Conservation (phyloP, 2,797 vertebrate genomes). For the Hirundo rustica region DNA sequence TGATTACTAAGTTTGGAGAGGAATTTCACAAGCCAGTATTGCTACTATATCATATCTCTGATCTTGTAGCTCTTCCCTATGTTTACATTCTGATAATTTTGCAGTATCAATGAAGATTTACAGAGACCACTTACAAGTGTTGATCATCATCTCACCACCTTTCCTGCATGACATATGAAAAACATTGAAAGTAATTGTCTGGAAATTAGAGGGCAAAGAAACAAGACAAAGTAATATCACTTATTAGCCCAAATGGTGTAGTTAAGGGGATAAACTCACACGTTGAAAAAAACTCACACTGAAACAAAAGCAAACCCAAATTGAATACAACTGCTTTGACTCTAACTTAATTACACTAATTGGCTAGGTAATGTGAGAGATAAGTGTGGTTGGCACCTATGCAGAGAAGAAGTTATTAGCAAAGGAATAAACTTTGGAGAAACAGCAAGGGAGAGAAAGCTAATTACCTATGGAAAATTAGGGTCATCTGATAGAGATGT, state of each 20-base stretch:
- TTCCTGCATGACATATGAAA: background rate
- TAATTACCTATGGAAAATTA: background rate
- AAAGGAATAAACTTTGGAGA: background rate
- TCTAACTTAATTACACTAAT: background rate
- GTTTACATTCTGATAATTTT: background rate
- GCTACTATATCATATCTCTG: background rate
- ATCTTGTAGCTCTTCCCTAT: background rate
- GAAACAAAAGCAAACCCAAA: background rate
- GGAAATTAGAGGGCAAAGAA: background rate
- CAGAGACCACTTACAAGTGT: background rate
- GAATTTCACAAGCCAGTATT: background rate
- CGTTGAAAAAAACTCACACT: background rate
- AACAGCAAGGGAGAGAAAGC: background rate
- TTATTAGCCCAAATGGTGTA: background rate
- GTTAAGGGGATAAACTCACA: background rate
- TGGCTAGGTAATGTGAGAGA: background rate
- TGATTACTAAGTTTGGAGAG: background rate
- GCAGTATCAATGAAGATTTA: background rate
- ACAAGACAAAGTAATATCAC: background rate
- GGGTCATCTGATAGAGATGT: background rate
- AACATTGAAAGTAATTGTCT: background rate
- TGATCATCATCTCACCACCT: background rate
- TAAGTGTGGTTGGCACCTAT: background rate
- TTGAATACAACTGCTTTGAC: background rate
- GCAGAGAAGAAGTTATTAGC: background rate